These are phyloP conservation scores for Erethizon dorsatum DNA, from an alignment of 2,797 vertebrate genomes.

Conservation along the genomic window DNA sequence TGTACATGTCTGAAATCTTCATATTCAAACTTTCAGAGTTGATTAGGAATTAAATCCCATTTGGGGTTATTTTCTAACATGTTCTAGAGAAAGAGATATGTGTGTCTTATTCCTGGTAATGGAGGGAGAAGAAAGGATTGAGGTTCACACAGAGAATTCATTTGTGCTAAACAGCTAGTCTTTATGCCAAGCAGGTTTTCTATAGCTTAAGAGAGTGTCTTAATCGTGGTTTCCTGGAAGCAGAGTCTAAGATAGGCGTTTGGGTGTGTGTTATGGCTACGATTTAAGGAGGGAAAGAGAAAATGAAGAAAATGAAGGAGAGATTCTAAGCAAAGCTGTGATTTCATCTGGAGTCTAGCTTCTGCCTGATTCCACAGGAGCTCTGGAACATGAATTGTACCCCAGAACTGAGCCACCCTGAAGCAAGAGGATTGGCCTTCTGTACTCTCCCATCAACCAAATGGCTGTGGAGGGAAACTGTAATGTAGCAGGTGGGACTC, in stretches of 20 bases:
- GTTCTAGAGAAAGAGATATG: background rate
- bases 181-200: background rate
- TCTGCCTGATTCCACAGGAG: background rate
- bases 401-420: background rate
- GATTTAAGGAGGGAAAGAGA: background rate
- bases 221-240: background rate
- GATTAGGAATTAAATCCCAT: background rate
- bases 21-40: background rate
- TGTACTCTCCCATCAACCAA: background rate
- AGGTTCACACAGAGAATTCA: background rate
- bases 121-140: background rate
- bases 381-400: too few relatives aligned
- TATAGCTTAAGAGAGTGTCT: background rate
- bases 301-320: background rate
- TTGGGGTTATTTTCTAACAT: background rate
- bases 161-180: background rate
- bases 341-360: background rate
- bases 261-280: background rate
- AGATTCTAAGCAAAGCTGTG: background rate
- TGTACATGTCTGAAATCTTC: conserved; percentile 15
- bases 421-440: background rate
- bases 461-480: background rate
- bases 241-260: background rate
- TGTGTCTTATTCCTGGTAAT: background rate
- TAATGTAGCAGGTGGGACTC: background rate